Base-by-base conservation (phyloP, 2,888 invertebrate genomes). In the Notodonta ziczac region DNA sequence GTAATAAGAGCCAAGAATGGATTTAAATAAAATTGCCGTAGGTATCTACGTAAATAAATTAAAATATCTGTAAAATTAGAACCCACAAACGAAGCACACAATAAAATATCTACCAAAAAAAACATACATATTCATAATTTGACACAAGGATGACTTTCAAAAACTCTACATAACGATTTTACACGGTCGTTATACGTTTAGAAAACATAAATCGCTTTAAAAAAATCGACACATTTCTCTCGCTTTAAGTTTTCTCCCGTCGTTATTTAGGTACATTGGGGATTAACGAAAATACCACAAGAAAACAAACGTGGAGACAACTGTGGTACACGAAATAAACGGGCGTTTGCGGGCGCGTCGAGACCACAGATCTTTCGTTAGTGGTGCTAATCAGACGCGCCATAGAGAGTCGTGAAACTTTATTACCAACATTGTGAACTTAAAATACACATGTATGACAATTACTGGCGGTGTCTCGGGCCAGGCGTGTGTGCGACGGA, bases 381-480 rank as follows among this genome's bases (percentile, higher is more conserved):
- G 78, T 69, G 69, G 76, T 72, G 79, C 85, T 88, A 88, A 90
- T 89, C 86, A 89, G 86, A 71, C 78, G 73, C 74, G 74, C 70
- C 76, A 67, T 75, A 79, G 76, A 79, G 80, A 78, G 75, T 80
- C 86, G 83, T 84, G 86, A 84, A 87, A 87, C 78, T 85, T 87
- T 88, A 89, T 88, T 83, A 83, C 77, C 73, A 67, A 77, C 81
- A 80, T 81, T 83, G 85, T 85, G 86, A 86, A 89, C 87, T 87
- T 82, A 86, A 91, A 91, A 90, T 90, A 91, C 90, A 88, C 86
- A 84, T 90, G 91, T 91, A 85, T 87, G 87, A 89, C 88, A 89
- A 91, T 91, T 88, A 90, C 85, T 82, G 81, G 74, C 73, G 78
- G 72, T 85, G 87, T 85, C 77, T 81, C 85, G 80, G 81, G 83